A percentile compares a stretch with the other conserved stretches of the same genome.
phyloP scores from a whole-genome alignment of 2,113 vertebrate genomes.

The Pygoscelis adeliae region DNA sequence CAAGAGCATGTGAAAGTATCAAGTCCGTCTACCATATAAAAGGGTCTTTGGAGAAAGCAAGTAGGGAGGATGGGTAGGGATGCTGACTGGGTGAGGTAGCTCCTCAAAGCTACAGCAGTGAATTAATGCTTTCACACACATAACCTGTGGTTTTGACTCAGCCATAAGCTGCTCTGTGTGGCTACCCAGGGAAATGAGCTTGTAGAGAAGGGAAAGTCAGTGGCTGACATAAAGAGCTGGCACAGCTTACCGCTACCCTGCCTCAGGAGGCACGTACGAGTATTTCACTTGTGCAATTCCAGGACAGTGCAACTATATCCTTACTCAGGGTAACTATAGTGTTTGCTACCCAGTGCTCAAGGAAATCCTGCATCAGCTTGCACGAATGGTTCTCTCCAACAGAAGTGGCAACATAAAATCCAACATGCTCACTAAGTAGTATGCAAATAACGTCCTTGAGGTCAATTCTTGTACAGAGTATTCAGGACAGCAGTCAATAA shows the following conservation, averaged over 20 bases:
- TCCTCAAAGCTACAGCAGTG: neutral
- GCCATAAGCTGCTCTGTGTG: neutral
- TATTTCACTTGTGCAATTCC: neutral
- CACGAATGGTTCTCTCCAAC: neutral
- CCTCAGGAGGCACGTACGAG: accelerated
- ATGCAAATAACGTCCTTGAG: neutral
- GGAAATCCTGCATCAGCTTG: neutral
- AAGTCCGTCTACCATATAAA: neutral
- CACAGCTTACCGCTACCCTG: neutral
- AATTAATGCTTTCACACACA: neutral
- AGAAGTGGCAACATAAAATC: neutral
- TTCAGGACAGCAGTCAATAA: neutral
- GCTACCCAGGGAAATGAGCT: neutral
- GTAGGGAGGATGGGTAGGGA: neutral
- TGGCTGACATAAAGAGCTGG: neutral
- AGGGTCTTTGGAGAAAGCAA: neutral
- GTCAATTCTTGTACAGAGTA: neutral
- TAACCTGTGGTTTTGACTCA: neutral
- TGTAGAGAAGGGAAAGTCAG: neutral
- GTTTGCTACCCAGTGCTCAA: neutral
- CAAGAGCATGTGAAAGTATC: neutral
- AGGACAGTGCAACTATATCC: neutral
- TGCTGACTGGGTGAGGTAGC: neutral
- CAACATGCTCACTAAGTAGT: neutral
- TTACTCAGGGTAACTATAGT: neutral